Conservation (phyloP, 2,797 vertebrate species). For the Pantherophis alleghaniensis region DNA sequence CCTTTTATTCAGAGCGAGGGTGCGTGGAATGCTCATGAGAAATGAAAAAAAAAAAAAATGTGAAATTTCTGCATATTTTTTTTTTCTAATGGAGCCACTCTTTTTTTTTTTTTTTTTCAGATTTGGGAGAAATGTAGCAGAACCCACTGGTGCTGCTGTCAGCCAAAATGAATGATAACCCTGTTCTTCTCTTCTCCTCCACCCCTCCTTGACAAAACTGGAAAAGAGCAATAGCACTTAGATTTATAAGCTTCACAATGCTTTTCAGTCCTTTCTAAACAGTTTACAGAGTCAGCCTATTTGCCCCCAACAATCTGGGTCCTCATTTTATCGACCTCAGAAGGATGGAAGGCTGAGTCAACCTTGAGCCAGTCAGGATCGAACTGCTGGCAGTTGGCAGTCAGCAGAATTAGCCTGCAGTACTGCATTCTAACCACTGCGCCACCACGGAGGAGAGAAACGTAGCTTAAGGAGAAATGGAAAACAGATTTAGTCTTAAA, state of each 20-base stretch:
- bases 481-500: background rate
- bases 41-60: slow-evolving; percentile 46
- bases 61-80: slow-evolving; percentile 65
- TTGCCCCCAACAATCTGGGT: too few species aligned
- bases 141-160: slow-evolving; percentile 48
- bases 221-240: slow-evolving; percentile 3
- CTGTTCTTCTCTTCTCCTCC: slow-evolving; percentile 54
- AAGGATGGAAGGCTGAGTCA: too few species aligned
- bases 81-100: slow-evolving; percentile 62
- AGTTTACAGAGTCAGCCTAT: too few species aligned
- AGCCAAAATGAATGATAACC: slow-evolving; percentile 45
- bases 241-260: too few species aligned
- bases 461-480: background rate
- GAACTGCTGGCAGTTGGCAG: too few species aligned
- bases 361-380: too few species aligned
- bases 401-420: too few species aligned
- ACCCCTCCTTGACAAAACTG: slow-evolving; percentile 42
- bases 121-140: slow-evolving; percentile 59
- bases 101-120: slow-evolving; percentile 47
- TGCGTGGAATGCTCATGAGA: slow-evolving; percentile 41
- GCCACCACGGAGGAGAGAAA: background rate
- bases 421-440: too few species aligned
- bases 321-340: too few species aligned
- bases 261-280: too few species aligned
- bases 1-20: slow-evolving; percentile 4